Base-by-base conservation (phyloP, 1,140 invertebrate species). In the Gonioctena quinquepunctata region DNA sequence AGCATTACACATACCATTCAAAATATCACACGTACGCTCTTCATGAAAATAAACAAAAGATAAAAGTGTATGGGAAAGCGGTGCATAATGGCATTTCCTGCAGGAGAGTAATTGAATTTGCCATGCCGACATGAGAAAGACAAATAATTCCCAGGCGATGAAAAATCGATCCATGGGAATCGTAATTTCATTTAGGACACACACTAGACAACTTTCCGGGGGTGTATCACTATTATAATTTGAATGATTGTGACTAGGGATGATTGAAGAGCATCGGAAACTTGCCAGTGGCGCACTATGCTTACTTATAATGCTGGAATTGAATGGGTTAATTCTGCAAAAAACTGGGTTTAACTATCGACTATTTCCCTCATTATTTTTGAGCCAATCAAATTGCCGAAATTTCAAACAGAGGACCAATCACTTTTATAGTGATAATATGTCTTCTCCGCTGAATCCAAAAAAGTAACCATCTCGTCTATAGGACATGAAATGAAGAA, bases 191-290 rank as follows among this genome's bases (percentile, higher is more conserved):
- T 56, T 57, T 54, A 13, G 49, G 5, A 42, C 28, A 23, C 26
- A 26, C 48, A 59, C 26, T 22, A 66, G 23, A 21, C 16, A 52
- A 26, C 49, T 42, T 42, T 62, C 42, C 42, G 56, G 59, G 65
- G 54, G 66, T 61, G 61, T 70, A 71, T 74, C 72, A 68, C 65
- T 71, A 71, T 74, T 74, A 68, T 74, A 68, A 74, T 74, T 70
- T 66, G 68, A 21, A 8, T 16, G 21, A 59, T 19, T 68, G 42
- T 18, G 18, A 23, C 52, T 54, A 1, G 52, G 52, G 52, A 54
- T 54, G 52, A 54, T 54, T 54, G 52, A 54, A 54, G 18, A 54
- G 52, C 52, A 23, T 1, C 6, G 18, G 19, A 54, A 54, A 54
- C 18, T 54, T 23, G 52, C 19, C 52, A 54, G 52, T 1, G 52